Evolutionary conservation across 2,888 invertebrate species (phyloP).

Genomic region (Trypoxylon attenuatum): DNA sequence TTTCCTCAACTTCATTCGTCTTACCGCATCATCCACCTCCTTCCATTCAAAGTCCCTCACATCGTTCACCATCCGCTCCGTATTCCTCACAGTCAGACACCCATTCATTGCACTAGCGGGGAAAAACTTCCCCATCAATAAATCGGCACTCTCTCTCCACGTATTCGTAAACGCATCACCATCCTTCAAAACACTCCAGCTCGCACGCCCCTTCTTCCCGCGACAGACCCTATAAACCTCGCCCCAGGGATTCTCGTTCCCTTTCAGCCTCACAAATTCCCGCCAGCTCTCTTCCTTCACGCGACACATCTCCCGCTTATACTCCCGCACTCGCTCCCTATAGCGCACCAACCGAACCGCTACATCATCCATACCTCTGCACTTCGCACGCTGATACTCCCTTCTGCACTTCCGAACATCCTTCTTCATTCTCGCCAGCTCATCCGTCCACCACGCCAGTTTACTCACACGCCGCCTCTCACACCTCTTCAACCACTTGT

Average conservation of each 20-base stretch:
- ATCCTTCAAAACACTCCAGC: neutral
- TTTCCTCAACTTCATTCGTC: neutral
- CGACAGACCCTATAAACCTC: neutral
- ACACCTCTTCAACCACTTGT: too few species aligned
- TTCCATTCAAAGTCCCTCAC: neutral
- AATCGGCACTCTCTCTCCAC: neutral
- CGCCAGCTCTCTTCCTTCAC: neutral
- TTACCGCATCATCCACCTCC: neutral
- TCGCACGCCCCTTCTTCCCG: neutral
- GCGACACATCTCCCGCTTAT: neutral
- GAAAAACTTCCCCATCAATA: neutral
- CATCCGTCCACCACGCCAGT: too few species aligned
- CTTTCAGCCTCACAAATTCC: neutral
- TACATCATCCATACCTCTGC: too few species aligned
- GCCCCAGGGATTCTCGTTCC: neutral
- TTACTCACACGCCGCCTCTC: too few species aligned
- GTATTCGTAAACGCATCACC: neutral
- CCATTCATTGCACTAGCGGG: neutral
- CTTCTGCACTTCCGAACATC: too few species aligned
- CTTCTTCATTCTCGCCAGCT: too few species aligned
- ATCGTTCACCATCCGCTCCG: neutral
- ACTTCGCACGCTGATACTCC: too few species aligned
- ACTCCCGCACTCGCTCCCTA: too few species aligned
- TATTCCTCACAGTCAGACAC: too few species aligned
- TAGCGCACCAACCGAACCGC: too few species aligned